Conservation (phyloP, 1,140 invertebrate genomes). For the Campoletis sonorensis region DNA sequence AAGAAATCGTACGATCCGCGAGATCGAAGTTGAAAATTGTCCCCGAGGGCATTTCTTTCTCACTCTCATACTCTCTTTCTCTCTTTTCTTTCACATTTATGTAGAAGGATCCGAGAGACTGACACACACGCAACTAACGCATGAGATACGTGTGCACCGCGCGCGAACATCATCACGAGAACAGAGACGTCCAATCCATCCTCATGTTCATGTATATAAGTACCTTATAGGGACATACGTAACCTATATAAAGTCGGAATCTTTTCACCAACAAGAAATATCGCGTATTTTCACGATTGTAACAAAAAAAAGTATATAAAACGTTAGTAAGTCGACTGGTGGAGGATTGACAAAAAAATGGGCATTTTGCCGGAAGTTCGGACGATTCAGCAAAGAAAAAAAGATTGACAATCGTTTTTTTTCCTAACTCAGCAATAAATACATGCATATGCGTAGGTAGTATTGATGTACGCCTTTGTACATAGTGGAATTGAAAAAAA, state of each 20-base stretch:
- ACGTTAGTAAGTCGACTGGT: too few relatives aligned
- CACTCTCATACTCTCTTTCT: background rate
- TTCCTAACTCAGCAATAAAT: background rate
- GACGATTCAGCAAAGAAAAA: background rate
- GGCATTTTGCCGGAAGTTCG: background rate
- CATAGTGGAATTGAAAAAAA: too few relatives aligned
- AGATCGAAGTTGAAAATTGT: constrained; percentile 39
- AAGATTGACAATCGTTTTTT: background rate
- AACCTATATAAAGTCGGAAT: constrained; percentile 28
- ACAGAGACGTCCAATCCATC: too few relatives aligned
- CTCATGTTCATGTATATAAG: background rate
- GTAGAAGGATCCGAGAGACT: constrained; percentile 4
- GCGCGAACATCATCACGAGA: too few relatives aligned
- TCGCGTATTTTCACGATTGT: background rate
- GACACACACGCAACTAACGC: background rate
- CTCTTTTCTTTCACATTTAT: background rate
- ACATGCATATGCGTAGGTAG: too few relatives aligned
- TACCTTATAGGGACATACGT: constrained; percentile 41
- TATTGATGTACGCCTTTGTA: too few relatives aligned
- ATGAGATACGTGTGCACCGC: background rate
- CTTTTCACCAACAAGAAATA: constrained; percentile 2
- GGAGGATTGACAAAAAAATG: too few relatives aligned
- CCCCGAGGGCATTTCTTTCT: constrained; percentile 24
- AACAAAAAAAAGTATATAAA: too few relatives aligned
- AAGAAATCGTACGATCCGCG: constrained; percentile 16